Base-by-base conservation (phyloP, 2,888 invertebrate species). In the Diarsia brunnea region DNA sequence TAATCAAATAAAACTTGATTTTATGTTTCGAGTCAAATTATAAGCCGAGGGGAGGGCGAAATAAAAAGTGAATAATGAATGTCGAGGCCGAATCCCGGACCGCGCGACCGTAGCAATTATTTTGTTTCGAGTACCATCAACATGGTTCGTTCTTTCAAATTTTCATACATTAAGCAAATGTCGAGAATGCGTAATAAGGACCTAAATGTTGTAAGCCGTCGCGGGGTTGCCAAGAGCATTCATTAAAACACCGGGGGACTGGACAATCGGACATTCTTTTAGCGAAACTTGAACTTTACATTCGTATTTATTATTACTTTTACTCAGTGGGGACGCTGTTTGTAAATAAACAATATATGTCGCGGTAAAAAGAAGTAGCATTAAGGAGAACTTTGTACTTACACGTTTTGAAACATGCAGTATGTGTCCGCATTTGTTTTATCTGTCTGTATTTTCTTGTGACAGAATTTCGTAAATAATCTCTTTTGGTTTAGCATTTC, bases 41-140 rank as follows among this genome's bases (percentile, higher is more conserved):
- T 95, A 96, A 96, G 95, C 94, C 92, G 92, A 95, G 94, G 94
- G 95, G 95, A 94, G 94, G 94, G 93, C 89, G 92, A 95, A 96
- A 96, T 95, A 95, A 95, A 96, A 96, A 95, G 96, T 96, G 96
- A 96, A 96, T 96, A 96, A 96, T 96, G 95, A 96, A 96, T 95
- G 95, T 93, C 93, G 94, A 94, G 95, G 94, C 95, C 95, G 92
- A 95, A 94, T 93, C 95, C 92, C 92, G 94, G 95, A 94, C 95
- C 95, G 93, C 93, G 95, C 94, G 95, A 95, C 95, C 95, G 95
- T 94, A 95, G 95, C 95, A 96, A 96, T 96, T 96, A 96, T 96
- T 96, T 96, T 95, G 96, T 96, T 95, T 96, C 93, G 95, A 96
- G 96, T 94, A 93, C 95, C 96, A 96, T 96, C 96, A 96, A 95